These are phyloP conservation scores for Mareca penelope DNA, from an alignment of 2,797 vertebrate species.

Conservation along the genomic window DNA sequence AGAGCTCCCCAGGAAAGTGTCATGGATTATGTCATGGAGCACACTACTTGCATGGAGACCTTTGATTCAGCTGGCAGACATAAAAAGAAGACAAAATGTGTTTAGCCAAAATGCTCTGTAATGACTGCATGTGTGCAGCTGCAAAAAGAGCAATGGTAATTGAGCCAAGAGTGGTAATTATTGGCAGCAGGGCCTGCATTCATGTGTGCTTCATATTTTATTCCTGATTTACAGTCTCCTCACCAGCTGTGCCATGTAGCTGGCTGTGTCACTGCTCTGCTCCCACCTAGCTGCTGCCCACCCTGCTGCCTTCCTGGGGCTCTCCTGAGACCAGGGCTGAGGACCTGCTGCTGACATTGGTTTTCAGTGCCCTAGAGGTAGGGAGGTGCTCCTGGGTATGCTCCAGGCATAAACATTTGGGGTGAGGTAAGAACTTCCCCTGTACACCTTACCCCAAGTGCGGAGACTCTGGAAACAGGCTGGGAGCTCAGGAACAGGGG, in stretches of 20 bases:
- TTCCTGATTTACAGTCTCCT: constrained; percentile 13
- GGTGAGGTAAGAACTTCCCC: constrained; percentile 18
- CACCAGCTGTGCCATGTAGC: constrained; percentile 14
- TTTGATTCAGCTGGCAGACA: constrained; percentile 51
- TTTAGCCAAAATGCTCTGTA: constrained; percentile 40
- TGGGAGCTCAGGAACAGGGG: neutral
- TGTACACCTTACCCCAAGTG: neutral
- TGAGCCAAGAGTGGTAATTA: constrained; percentile 44
- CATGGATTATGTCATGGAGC: constrained; percentile 39
- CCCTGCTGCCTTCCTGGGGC: neutral
- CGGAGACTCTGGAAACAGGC: neutral
- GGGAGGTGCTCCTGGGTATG: neutral
- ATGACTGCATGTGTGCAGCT: constrained; percentile 59
- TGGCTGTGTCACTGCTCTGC: neutral
- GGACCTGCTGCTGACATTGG: neutral
- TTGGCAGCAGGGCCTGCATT: constrained; percentile 29
- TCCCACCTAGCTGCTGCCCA: constrained; percentile 2
- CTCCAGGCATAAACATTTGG: constrained; percentile 30
- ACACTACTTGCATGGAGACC: constrained; percentile 23
- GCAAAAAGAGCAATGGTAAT: constrained; percentile 20
- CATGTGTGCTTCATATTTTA: constrained; percentile 7
- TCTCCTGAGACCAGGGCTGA: neutral
- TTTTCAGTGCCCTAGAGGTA: neutral
- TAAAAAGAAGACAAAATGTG: constrained; percentile 14
- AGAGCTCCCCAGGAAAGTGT: constrained; percentile 29